Evolutionary conservation across 2,888 invertebrate species (phyloP).

Genomic region (Marasmarcha lunaedactyla): DNA sequence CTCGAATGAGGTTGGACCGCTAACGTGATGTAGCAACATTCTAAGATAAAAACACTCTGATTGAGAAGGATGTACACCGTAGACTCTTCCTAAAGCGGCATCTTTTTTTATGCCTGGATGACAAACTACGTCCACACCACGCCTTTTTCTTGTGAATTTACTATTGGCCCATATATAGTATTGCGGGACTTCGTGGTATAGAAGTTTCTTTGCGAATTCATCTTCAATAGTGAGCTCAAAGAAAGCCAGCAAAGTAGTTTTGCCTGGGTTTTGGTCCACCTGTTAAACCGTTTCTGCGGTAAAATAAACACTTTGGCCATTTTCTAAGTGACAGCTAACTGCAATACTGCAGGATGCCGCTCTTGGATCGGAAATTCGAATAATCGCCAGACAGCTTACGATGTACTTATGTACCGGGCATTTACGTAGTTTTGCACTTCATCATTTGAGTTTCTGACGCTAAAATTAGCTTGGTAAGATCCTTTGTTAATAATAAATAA

Average conservation of each 20-base stretch:
- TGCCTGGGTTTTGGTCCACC: neutral
- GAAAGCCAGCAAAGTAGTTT: neutral
- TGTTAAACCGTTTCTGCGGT: conserved; percentile 1
- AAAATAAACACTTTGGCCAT: conserved; percentile 9
- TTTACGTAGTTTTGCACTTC: neutral
- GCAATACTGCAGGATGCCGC: conserved; percentile 13
- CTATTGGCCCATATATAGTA: neutral
- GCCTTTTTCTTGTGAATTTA: neutral
- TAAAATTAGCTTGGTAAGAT: neutral
- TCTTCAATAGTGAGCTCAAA: neutral
- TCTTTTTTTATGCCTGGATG: neutral
- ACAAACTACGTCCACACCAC: neutral
- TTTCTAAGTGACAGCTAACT: conserved; percentile 16
- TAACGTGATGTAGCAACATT: too few relatives aligned
- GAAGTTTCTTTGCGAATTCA: neutral
- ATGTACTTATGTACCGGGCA: neutral
- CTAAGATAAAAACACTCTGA: neutral
- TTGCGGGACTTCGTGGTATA: neutral
- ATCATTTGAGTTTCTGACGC: neutral
- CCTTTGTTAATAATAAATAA: neutral
- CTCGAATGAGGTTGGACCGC: neutral
- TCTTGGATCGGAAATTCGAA: conserved; percentile 15
- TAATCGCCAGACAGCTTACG: conserved; percentile 12
- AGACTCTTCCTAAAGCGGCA: neutral
- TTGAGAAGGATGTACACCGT: too few relatives aligned